These are phyloP conservation scores for Thecocarcelia acutangulata DNA, from an alignment of 2,888 invertebrate genomes.

Conservation along the genomic window DNA sequence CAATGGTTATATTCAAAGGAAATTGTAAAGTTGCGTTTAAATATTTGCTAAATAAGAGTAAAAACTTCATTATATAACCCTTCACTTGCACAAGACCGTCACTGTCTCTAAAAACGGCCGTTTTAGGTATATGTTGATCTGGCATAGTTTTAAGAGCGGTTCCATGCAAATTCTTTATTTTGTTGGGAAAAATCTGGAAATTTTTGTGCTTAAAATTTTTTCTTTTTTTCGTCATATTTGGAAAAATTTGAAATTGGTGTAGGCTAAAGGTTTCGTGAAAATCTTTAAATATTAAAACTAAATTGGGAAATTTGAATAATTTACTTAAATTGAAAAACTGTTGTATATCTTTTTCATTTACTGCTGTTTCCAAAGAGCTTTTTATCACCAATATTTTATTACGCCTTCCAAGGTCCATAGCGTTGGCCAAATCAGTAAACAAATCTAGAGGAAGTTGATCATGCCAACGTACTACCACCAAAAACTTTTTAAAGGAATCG, in stretches of 20 bases:
- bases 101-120: constrained; percentile 10
- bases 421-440: neutral
- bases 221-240: neutral
- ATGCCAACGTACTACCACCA: constrained; percentile 37
- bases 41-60: constrained; percentile 22
- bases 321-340: constrained; percentile 21
- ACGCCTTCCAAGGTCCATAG: constrained; percentile 25
- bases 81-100: constrained; percentile 7
- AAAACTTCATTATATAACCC: constrained; percentile 49
- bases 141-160: constrained; percentile 34
- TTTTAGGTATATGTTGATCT: constrained; percentile 49
- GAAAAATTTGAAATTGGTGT: constrained; percentile 53
- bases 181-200: constrained; percentile 39
- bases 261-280: constrained; percentile 31
- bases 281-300: constrained; percentile 43
- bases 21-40: constrained; percentile 45
- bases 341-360: neutral
- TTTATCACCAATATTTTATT: constrained; percentile 46
- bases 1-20: constrained; percentile 24
- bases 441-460: neutral
- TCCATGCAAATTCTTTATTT: constrained; percentile 44
- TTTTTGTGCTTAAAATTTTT: neutral
- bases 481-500: neutral
- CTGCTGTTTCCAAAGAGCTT: neutral
- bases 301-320: constrained; percentile 44